Evolutionary conservation across 1,140 invertebrate genomes (phyloP), one percentile per base, ranked within the genome.

Genomic region (Hyposmocoma kahamanoa): DNA sequence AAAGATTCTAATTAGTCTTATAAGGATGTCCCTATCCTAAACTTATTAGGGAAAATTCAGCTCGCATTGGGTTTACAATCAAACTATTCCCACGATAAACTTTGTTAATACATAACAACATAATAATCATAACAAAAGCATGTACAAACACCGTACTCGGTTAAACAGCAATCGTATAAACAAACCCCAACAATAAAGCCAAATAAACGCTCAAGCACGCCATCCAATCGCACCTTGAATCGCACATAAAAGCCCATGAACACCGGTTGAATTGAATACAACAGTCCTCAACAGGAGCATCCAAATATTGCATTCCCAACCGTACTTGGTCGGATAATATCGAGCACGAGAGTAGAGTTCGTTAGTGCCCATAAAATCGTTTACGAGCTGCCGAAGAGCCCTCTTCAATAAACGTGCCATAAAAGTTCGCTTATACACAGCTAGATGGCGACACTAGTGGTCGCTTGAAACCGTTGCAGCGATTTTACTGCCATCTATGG

Each of bases 151-250:
- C 72, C 70, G 71, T 76, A 80, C 72, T 82, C 75, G 77, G 74
- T 80, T 85, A 82, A 82, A 85, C 79, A 84, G 82, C 76, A 80
- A 84, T 85, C 82, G 77, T 78, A 85, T 85, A 85, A 85, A 85
- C 82, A 85, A 85, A 85, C 78, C 82, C 80, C 76, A 72, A 85
- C 78, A 84, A 84, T 85, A 85, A 85, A 84, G 72, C 76, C 72
- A 85, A 85, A 85, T 85, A 85, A 85, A 85, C 80, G 69, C 67
- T 84, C 72, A 52, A 85, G 82, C 78, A 85, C 76, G 77, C 79
- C 79, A 85, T 85, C 79, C 79, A 85, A 85, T 85, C 77, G 76
- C 82, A 85, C 82, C 82, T 84, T 81, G 79, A 82, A 85, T 83
- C 81, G 79, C 74, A 80, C 70, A 85, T 85, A 85, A 85, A 84